Percentiles rank a stretch among this genome's conserved stretches.
These are phyloP conservation scores for Sthenelais limicola DNA, from an alignment of 2,888 invertebrate species.

Conservation along the genomic window DNA sequence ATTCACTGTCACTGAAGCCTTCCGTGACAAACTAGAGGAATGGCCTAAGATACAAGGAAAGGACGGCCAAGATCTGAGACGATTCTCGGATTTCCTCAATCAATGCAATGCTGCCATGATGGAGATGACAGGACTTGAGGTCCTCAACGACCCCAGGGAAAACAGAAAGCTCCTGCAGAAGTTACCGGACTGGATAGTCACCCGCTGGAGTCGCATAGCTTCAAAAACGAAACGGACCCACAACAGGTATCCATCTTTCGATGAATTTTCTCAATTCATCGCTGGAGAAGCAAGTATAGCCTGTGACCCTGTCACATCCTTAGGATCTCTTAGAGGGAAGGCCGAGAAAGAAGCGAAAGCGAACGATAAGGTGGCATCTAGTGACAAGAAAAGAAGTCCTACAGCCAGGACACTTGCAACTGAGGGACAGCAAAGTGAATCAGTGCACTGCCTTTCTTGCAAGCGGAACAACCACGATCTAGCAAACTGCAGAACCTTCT, in stretches of 20 bases:
- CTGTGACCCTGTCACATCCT: slow-evolving; percentile 49
- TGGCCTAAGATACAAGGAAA: slow-evolving; percentile 49
- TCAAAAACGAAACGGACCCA: too few species aligned
- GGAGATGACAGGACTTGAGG: slow-evolving; percentile 6
- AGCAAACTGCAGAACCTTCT: background rate
- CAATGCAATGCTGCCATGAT: slow-evolving; percentile 34
- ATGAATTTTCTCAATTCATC: too few species aligned
- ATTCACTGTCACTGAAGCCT: slow-evolving; percentile 47
- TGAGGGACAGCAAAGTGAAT: background rate
- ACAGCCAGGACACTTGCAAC: background rate
- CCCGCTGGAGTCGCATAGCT: slow-evolving; percentile 46
- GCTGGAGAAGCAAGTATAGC: slow-evolving; percentile 49
- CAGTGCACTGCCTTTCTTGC: background rate
- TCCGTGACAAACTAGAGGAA: slow-evolving; percentile 47
- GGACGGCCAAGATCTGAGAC: too few species aligned
- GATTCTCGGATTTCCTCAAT: slow-evolving; percentile 41
- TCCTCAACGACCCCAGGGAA: too few species aligned
- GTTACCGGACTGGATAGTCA: slow-evolving; percentile 48
- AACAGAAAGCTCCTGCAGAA: too few species aligned
- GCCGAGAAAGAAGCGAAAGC: background rate
- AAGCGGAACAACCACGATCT: background rate
- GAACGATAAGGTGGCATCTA: background rate
- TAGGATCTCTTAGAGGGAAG: slow-evolving; percentile 18
- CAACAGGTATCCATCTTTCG: too few species aligned
- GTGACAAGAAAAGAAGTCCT: background rate